Evolutionary conservation across 2,797 vertebrate species (phyloP).

Genomic region (Gadopsis marmoratus): DNA sequence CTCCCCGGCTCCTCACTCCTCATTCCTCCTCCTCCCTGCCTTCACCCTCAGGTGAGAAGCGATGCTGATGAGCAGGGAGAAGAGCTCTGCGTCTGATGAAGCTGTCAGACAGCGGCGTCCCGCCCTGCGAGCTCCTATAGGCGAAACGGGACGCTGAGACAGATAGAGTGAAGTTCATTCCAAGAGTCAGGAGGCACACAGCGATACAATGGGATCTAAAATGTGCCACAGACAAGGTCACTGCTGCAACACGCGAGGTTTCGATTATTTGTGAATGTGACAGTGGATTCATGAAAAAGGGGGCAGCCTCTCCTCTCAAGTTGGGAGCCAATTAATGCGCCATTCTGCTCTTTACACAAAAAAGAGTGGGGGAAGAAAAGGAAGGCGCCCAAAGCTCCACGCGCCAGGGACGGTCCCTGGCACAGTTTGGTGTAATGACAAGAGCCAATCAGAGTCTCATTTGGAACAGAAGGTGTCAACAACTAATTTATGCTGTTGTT

Average conservation of each 20-base stretch:
- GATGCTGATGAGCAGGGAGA: slow-evolving; percentile 61
- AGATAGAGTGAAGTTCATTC: neutral
- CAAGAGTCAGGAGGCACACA: neutral
- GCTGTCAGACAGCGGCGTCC: too few species aligned
- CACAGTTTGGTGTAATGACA: slow-evolving; percentile 50
- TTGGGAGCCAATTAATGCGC: slow-evolving; percentile 22
- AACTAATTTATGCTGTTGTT: too few species aligned
- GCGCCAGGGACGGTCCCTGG: slow-evolving; percentile 31
- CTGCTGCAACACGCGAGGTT: neutral
- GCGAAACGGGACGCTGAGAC: neutral
- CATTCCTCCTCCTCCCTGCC: slow-evolving; percentile 11
- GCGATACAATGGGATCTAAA: neutral
- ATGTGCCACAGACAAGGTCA: neutral
- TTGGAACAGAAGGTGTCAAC: slow-evolving; percentile 41
- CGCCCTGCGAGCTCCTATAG: neutral
- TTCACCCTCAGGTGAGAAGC: slow-evolving; percentile 39
- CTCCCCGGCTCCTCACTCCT: slow-evolving; percentile 11
- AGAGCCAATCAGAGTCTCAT: slow-evolving; percentile 64
- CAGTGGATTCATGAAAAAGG: neutral
- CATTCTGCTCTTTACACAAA: neutral
- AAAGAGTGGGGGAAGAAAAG: neutral
- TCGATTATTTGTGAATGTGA: neutral
- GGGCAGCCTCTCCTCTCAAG: slow-evolving; percentile 10
- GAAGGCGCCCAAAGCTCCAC: neutral
- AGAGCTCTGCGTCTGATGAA: slow-evolving; percentile 18